phyloP scores from a whole-genome alignment of 2,888 invertebrate species.

The Lasioglossum marginatum region DNA sequence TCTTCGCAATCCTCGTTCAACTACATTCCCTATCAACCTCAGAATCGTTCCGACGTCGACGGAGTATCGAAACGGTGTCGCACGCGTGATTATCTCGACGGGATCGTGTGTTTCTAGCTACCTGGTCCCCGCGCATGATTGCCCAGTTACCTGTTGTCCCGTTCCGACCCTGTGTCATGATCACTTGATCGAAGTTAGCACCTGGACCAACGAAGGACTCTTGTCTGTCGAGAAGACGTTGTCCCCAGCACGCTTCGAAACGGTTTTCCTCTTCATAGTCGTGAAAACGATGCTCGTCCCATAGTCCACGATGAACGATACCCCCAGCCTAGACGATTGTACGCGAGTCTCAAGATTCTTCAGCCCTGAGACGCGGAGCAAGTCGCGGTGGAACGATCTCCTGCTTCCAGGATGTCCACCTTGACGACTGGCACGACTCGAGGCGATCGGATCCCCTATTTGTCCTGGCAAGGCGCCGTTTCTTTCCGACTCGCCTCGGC shows the following conservation, averaged over 20 bases:
- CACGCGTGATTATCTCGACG: conserved; percentile 12
- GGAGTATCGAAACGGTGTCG: neutral
- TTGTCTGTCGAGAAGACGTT: neutral
- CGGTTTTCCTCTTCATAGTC: neutral
- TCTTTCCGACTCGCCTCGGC: conserved; percentile 60
- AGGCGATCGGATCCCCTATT: conserved; percentile 45
- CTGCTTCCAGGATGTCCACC: conserved; percentile 27
- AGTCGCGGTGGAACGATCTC: conserved; percentile 41
- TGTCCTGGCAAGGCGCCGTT: conserved; percentile 43
- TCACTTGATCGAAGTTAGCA: neutral
- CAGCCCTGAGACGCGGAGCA: conserved; percentile 22
- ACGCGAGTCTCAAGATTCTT: conserved; percentile 25
- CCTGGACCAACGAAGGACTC: neutral
- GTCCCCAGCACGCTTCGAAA: conserved; percentile 1
- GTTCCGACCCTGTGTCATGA: neutral
- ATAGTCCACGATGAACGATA: conserved; percentile 7
- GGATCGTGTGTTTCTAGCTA: neutral
- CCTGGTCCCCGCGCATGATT: conserved; percentile 32
- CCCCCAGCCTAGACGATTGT: conserved; percentile 14
- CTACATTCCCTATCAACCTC: neutral
- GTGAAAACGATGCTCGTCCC: neutral
- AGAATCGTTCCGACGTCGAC: neutral
- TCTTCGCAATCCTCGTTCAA: neutral
- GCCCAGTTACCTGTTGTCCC: conserved; percentile 30
- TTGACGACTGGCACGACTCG: conserved; percentile 45